Conservation (phyloP, 2,113 vertebrate species). For the Diadophis punctatus region DNA sequence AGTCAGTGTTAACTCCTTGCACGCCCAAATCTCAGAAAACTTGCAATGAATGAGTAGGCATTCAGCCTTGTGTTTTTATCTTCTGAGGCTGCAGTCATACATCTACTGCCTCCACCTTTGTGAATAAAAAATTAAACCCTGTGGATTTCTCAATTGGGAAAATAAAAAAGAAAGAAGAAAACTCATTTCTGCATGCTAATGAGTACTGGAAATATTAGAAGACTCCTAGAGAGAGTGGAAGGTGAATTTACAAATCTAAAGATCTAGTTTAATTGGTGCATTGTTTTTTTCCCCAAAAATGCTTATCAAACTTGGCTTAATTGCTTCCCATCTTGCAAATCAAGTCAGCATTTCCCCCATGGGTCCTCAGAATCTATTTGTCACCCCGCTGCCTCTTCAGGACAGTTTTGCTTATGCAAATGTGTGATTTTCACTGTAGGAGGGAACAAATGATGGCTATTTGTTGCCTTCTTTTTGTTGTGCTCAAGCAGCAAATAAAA, state of each 20-base stretch:
- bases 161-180: not conserved
- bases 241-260: conserved; percentile 7
- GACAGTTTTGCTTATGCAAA: conserved; percentile 2
- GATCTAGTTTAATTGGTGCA: not conserved
- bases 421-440: conserved; percentile 7
- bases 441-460: not conserved
- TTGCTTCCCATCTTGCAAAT: not conserved
- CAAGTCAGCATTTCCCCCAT: not conserved
- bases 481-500: not conserved
- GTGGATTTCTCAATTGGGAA: not conserved
- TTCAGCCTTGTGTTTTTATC: not conserved
- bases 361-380: conserved; percentile 5
- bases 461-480: not conserved
- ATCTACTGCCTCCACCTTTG: not conserved
- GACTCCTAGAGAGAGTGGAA: not conserved
- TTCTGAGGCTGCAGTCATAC: not conserved
- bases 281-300: not conserved
- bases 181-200: not conserved
- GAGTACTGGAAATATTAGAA: conserved; percentile 5
- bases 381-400: not conserved
- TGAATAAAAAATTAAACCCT: not conserved
- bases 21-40: not conserved
- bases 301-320: conserved; percentile 11
- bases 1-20: conserved; percentile 12
- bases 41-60: not conserved